Evolutionary conservation across 2,113 vertebrate genomes (phyloP).

Genomic region (Meriones unguiculatus): DNA sequence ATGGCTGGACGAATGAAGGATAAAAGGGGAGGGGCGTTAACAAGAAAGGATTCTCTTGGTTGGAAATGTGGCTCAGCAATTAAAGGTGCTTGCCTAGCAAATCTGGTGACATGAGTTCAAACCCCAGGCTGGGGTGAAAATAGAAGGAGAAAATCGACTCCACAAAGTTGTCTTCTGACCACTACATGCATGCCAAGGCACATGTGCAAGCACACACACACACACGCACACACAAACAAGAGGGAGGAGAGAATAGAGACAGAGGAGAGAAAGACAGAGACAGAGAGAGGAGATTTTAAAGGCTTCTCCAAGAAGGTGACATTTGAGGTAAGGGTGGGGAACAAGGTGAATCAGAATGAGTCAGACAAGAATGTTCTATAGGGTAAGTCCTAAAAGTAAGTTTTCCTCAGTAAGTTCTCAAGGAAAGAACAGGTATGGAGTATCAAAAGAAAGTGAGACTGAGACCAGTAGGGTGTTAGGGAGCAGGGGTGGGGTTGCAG

Average conservation of each 20-base stretch:
- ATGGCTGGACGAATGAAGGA: neutral
- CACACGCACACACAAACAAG: neutral
- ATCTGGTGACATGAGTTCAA: neutral
- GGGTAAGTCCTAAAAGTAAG: constrained; percentile 22
- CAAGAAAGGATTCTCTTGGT: neutral
- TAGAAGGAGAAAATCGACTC: neutral
- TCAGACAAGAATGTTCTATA: neutral
- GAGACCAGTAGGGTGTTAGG: neutral
- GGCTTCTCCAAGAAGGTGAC: neutral
- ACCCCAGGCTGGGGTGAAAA: neutral
- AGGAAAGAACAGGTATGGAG: neutral
- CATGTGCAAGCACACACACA: neutral
- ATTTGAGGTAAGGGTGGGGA: neutral
- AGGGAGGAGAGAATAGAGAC: neutral
- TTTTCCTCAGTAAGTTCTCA: neutral
- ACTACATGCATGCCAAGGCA: neutral
- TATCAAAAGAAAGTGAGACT: neutral
- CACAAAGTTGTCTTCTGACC: neutral
- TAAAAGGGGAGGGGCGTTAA: neutral
- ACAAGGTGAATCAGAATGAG: constrained; percentile 7
- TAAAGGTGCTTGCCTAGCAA: neutral
- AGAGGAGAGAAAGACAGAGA: neutral
- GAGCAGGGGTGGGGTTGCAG: neutral
- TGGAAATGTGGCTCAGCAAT: neutral
- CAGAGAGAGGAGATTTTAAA: neutral